Evolutionary conservation across 2,888 invertebrate genomes (phyloP).

Genomic region (Mallateleia sp.): DNA sequence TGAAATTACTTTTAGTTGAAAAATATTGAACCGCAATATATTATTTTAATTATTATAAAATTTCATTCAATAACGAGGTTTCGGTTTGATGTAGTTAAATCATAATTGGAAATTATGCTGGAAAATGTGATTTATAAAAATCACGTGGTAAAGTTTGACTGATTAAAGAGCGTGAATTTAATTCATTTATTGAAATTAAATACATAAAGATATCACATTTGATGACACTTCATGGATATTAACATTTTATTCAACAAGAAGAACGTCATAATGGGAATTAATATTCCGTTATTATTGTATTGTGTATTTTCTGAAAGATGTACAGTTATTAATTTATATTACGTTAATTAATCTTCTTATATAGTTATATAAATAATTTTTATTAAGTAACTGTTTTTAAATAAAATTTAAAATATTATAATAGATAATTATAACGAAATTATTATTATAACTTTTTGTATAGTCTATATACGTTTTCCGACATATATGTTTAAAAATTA

Average conservation of each 20-base stretch:
- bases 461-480: no score
- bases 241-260: not conserved
- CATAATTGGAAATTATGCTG: constrained; percentile 21
- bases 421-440: no score
- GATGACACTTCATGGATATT: constrained; percentile 9
- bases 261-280: no score
- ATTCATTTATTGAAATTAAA: constrained; percentile 37
- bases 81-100: constrained; percentile 8
- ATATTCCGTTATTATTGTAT: no score
- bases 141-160: not conserved
- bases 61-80: constrained; percentile 33
- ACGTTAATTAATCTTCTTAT: no score
- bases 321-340: no score
- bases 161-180: constrained; percentile 18
- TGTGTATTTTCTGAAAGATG: no score
- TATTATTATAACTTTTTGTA: no score
- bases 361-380: no score
- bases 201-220: constrained; percentile 12
- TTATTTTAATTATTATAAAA: constrained; percentile 30
- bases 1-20: not conserved
- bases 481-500: no score
- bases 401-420: no score
- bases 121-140: constrained; percentile 26
- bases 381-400: no score
- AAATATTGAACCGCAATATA: not conserved